Evolutionary conservation across 2,888 invertebrate species (phyloP).

Genomic region (Hypercompe scribonia): DNA sequence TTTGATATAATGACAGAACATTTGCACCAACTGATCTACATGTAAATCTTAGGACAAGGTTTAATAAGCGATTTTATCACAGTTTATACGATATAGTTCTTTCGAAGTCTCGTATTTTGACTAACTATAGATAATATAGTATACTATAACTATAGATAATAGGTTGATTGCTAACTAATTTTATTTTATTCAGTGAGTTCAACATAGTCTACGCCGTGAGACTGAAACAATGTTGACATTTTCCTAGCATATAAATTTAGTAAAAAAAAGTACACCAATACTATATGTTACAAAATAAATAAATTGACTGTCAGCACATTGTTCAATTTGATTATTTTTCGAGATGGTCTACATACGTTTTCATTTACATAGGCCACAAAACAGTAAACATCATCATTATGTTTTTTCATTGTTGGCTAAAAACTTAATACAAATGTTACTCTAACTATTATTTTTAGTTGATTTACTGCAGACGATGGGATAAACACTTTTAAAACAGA

Average conservation of each 20-base stretch:
- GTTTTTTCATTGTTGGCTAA: not conserved
- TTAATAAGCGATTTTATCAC: not conserved
- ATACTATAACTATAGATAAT: not conserved
- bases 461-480: not conserved
- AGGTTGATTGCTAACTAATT: not conserved
- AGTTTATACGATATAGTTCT: not conserved
- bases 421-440: not conserved
- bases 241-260: not conserved
- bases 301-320: constrained; percentile 22
- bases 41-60: constrained; percentile 7
- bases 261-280: not conserved
- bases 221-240: not conserved
- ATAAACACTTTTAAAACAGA: no score
- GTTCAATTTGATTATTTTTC: constrained; percentile 13
- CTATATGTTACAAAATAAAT: constrained; percentile 27
- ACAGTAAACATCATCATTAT: constrained; percentile 6
- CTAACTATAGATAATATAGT: not conserved
- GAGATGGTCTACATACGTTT: constrained; percentile 13
- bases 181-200: no score
- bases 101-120: not conserved
- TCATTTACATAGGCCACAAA: constrained; percentile 7
- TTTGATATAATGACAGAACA: constrained; percentile 27
- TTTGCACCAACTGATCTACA: constrained; percentile 26
- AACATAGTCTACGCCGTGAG: not conserved
- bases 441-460: not conserved